These are phyloP conservation scores for Ctenopoma kingsleyae DNA, from an alignment of 2,797 vertebrate species.

Conservation along the genomic window DNA sequence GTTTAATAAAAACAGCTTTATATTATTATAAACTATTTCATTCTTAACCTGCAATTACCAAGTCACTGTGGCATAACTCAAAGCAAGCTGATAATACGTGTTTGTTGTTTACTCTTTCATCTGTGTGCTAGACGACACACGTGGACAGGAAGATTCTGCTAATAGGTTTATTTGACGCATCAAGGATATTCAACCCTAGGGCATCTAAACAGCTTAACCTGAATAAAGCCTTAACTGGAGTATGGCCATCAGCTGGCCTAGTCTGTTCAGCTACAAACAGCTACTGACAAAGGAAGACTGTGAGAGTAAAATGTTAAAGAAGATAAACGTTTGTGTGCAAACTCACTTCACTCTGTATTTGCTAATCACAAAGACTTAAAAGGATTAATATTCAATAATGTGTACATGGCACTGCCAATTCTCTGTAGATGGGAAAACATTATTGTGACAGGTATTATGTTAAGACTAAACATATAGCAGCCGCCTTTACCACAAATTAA, in stretches of 20 bases:
- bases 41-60: neutral
- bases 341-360: neutral
- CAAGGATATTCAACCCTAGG: slow-evolving; percentile 49
- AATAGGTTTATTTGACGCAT: slow-evolving; percentile 73
- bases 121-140: slow-evolving; percentile 36
- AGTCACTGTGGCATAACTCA: neutral
- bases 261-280: slow-evolving; percentile 28
- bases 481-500: neutral
- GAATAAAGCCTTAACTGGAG: slow-evolving; percentile 60
- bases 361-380: slow-evolving; percentile 2
- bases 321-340: neutral
- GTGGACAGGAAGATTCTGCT: slow-evolving; percentile 56
- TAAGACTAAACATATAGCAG: neutral
- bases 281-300: slow-evolving; percentile 6
- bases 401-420: neutral
- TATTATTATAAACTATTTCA: neutral
- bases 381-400: neutral
- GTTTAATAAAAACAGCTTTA: neutral
- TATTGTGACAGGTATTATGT: slow-evolving; percentile 1
- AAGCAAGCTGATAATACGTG: slow-evolving; percentile 3
- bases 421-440: too few relatives aligned
- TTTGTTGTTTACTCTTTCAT: slow-evolving; percentile 28
- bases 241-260: slow-evolving; percentile 36
- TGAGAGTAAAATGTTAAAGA: slow-evolving; percentile 1
- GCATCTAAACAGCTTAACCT: slow-evolving; percentile 72